Base-by-base conservation (phyloP, 2,888 invertebrate genomes). In the Campoplex nolae region DNA sequence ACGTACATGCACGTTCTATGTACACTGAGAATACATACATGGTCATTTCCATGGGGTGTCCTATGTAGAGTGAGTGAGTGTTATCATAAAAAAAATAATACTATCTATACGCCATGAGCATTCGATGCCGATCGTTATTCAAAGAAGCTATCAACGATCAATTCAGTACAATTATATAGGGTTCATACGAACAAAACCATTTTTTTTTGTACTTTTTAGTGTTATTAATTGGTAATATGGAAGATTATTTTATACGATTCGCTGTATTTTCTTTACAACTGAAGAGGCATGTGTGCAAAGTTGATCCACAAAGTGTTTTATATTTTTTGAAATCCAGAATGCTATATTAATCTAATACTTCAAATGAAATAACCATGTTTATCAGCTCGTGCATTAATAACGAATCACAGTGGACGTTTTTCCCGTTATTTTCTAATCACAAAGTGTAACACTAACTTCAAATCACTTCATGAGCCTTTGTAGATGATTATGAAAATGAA, bases 1-100 rank as follows among this genome's bases (percentile, higher is more conserved):
- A 77, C 35, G 16, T 54, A 77, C 28, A 28, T 68, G 28, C 54
- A 54, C 38, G 77, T 16, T 51, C 18, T 38, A 65, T 76, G 65
- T 67, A 48, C 35, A 48, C 32, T 16, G 2, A 54, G 77, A 4
- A 68, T 68, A 68, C 51, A 28, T 68, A 65, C 54, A 54, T 67
- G 13, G 48, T 23, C 32, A 68, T 67, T 28, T 54, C 51, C 42
- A 78, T 32, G 68, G 67, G 67, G 23, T 28, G 67, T 68, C 54
- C 28, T 54, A 38, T 18, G 77, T 23, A 68, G 42, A 78, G 77
- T 67, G 2, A 16, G n/a, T 16, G 16, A 38, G 8, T 54, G 38
- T 51, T 18, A 23, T 48, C n/a, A n/a, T 23, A n/a, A 9, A 2
- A 48, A 48, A 76, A 45, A 65, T n/a, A 32, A 2, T 9, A 18